Evolutionary conservation across 2,113 vertebrate genomes (phyloP).

Genomic region (Fregetta grallaria): DNA sequence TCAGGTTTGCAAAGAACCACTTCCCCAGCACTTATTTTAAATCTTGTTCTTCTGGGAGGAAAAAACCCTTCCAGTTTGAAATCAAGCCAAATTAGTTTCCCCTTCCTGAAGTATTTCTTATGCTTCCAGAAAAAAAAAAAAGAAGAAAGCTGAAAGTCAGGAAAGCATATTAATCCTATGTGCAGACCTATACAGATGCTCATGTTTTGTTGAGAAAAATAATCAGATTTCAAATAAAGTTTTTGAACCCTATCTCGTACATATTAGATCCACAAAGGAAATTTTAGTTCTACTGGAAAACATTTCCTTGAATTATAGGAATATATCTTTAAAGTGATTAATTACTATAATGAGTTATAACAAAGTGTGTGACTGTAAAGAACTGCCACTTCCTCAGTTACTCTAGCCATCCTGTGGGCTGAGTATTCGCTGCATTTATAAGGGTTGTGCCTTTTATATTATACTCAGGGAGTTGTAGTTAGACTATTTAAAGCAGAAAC

Average conservation of each 20-base stretch:
- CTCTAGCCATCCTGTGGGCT: not conserved
- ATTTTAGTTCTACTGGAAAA: not conserved
- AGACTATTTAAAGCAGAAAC: slow-evolving; percentile 22
- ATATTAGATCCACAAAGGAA: not conserved
- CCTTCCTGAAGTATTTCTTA: slow-evolving; percentile 21
- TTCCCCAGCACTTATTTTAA: slow-evolving; percentile 26
- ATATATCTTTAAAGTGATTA: not conserved
- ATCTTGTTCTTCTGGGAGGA: slow-evolving; percentile 32
- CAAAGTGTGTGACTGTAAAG: not conserved
- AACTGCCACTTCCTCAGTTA: not conserved
- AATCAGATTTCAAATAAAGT: not conserved
- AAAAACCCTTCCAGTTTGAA: not conserved
- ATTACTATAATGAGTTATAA: not conserved
- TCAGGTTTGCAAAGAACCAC: slow-evolving; percentile 3
- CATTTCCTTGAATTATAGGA: not conserved
- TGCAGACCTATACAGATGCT: not conserved
- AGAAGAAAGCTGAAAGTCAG: not conserved
- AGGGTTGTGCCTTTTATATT: not conserved
- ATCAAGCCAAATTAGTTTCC: slow-evolving; percentile 37
- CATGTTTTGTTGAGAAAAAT: not conserved
- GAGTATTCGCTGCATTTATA: not conserved
- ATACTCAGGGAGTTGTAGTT: not conserved
- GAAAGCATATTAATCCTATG: not conserved
- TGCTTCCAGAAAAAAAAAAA: not conserved
- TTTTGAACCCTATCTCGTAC: not conserved